phyloP scores from a whole-genome alignment of 2,888 invertebrate genomes.

The Tortrix viridana region DNA sequence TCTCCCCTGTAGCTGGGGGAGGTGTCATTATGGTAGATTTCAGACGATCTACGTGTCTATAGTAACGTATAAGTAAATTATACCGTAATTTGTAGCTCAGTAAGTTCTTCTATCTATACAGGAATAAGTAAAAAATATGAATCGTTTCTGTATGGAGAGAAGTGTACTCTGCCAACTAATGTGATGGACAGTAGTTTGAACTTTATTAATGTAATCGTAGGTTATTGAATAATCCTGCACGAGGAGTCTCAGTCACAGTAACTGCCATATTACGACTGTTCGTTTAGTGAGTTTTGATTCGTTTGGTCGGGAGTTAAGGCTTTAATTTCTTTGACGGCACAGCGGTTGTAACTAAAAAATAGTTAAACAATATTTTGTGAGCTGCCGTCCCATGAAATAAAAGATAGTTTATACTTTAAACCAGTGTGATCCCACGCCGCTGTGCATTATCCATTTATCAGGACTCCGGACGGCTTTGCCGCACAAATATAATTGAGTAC shows the following conservation, averaged over 20 bases:
- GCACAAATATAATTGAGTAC: conserved; percentile 61
- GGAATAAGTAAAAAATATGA: background rate
- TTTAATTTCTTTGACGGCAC: conserved; percentile 54
- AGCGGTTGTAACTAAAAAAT: conserved; percentile 21
- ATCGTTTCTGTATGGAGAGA: conserved; percentile 13
- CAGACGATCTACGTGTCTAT: conserved; percentile 24
- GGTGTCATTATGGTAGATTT: conserved; percentile 13
- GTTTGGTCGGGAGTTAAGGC: conserved; percentile 47
- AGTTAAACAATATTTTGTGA: background rate
- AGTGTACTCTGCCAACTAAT: conserved; percentile 26
- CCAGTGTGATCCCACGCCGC: conserved; percentile 25
- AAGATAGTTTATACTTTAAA: conserved; percentile 2
- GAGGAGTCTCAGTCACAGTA: conserved; percentile 45
- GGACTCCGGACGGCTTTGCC: conserved; percentile 48
- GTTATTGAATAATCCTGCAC: conserved; percentile 7
- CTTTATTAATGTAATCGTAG: conserved; percentile 18
- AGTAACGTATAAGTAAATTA: conserved; percentile 17
- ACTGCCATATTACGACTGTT: conserved; percentile 67
- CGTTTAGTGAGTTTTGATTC: conserved; percentile 42
- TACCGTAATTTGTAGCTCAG: background rate
- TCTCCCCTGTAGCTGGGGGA: conserved; percentile 7
- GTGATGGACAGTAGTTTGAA: conserved; percentile 28
- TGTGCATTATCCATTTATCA: conserved; percentile 7
- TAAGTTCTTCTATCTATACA: conserved; percentile 6
- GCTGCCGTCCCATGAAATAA: conserved; percentile 12